Conservation (phyloP, 1,140 invertebrate genomes). For the Oreohelix idahoensis region DNA sequence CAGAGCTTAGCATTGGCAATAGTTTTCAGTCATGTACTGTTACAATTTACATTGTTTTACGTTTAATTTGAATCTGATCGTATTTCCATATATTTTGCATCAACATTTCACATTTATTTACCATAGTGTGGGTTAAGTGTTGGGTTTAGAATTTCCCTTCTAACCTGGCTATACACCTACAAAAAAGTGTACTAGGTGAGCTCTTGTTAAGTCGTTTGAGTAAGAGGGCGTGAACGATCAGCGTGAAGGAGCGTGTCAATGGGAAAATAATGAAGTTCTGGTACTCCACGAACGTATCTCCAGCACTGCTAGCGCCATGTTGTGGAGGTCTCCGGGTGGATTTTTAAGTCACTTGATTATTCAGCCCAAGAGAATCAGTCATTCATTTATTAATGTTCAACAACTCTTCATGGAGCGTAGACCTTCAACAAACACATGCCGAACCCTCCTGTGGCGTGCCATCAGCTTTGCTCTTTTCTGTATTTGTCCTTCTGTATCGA, state of each 20-base stretch:
- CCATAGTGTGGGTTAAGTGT: not conserved
- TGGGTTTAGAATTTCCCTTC: too few relatives aligned
- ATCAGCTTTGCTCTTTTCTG: too few relatives aligned
- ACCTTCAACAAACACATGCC: too few relatives aligned
- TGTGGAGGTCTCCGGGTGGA: not conserved
- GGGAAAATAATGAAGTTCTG: not conserved
- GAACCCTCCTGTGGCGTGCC: too few relatives aligned
- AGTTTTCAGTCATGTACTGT: not conserved
- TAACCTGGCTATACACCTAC: not conserved
- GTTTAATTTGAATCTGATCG: not conserved
- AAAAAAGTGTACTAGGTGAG: not conserved
- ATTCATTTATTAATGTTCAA: too few relatives aligned
- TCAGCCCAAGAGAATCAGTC: too few relatives aligned
- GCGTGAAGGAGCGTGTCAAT: not conserved
- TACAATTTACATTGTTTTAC: not conserved
- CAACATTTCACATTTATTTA: not conserved
- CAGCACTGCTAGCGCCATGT: not conserved
- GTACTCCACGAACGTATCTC: not conserved
- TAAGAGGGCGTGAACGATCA: not conserved
- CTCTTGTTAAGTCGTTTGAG: not conserved
- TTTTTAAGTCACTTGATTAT: too few relatives aligned
- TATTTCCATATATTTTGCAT: not conserved
- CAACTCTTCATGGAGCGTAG: too few relatives aligned
- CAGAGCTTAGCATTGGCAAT: not conserved
- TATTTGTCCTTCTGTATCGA: too few relatives aligned